phyloP scores from a whole-genome alignment of 2,888 invertebrate species.

The Periphyllus acericola region DNA sequence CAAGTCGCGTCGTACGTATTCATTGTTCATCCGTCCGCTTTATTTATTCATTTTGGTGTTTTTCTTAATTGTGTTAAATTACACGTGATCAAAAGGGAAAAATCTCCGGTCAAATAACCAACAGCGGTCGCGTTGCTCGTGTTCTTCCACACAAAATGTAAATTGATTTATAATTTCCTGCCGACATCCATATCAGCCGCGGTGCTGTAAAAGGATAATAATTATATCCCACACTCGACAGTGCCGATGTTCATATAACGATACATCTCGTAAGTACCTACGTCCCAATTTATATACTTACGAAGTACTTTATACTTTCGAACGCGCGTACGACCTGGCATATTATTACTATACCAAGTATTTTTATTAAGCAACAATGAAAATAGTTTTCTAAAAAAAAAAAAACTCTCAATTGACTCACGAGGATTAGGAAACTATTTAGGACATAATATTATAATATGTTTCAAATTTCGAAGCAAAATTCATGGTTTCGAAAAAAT shows the following conservation, averaged over 20 bases:
- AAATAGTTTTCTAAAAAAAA: too few relatives aligned
- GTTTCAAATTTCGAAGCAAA: too few relatives aligned
- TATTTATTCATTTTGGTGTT: background rate
- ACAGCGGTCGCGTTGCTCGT: background rate
- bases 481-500: too few relatives aligned
- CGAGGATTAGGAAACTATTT: too few relatives aligned
- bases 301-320: too few relatives aligned
- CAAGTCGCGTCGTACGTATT: background rate
- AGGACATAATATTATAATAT: too few relatives aligned
- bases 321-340: too few relatives aligned
- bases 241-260: background rate
- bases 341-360: too few relatives aligned
- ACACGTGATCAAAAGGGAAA: background rate
- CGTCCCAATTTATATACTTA: background rate
- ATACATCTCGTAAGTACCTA: background rate
- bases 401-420: too few relatives aligned
- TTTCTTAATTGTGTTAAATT: too few relatives aligned
- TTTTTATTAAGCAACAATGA: too few relatives aligned
- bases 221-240: background rate
- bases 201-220: constrained; percentile 10
- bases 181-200: background rate
- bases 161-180: constrained; percentile 34
- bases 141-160: background rate
- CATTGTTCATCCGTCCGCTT: too few relatives aligned
- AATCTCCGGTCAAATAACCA: background rate